Evolutionary conservation across 1,140 invertebrate genomes (phyloP).

Genomic region (Brachionus koreanus): DNA sequence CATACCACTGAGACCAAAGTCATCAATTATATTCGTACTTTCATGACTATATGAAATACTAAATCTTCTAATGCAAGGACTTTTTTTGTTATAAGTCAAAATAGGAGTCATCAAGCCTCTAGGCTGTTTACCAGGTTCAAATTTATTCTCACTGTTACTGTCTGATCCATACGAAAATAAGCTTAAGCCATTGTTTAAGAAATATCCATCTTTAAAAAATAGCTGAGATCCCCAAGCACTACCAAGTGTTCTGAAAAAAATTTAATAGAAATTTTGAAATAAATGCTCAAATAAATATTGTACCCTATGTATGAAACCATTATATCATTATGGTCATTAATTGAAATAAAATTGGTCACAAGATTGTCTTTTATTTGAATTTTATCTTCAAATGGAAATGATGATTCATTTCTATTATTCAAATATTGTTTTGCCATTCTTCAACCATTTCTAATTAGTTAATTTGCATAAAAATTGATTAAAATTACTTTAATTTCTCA

Average conservation of each 20-base stretch:
- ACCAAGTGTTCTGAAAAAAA: not conserved
- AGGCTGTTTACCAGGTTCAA: not conserved
- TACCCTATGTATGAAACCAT: slow-evolving; percentile 44
- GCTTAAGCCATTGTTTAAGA: slow-evolving; percentile 36
- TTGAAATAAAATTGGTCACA: slow-evolving; percentile 4
- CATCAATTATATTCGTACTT: not conserved
- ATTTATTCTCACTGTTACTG: not conserved
- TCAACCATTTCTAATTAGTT: not conserved
- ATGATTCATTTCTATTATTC: not conserved
- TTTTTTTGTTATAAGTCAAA: slow-evolving; percentile 31
- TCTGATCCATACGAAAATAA: slow-evolving; percentile 29
- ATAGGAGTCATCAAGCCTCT: slow-evolving; percentile 34
- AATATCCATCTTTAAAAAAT: not conserved
- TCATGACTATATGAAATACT: slow-evolving; percentile 22
- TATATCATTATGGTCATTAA: slow-evolving; percentile 44
- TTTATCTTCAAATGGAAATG: not conserved
- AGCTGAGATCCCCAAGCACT: not conserved
- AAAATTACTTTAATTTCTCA: not conserved
- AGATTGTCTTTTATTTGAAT: not conserved
- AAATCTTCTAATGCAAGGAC: slow-evolving; percentile 29
- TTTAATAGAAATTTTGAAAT: not conserved
- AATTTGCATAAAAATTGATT: not conserved
- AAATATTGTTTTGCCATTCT: slow-evolving; percentile 7
- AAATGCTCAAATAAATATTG: not conserved
- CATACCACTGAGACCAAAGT: slow-evolving; percentile 24